These are phyloP conservation scores for Thalassophryne amazonica DNA, from an alignment of 2,797 vertebrate species.

Conservation along the genomic window DNA sequence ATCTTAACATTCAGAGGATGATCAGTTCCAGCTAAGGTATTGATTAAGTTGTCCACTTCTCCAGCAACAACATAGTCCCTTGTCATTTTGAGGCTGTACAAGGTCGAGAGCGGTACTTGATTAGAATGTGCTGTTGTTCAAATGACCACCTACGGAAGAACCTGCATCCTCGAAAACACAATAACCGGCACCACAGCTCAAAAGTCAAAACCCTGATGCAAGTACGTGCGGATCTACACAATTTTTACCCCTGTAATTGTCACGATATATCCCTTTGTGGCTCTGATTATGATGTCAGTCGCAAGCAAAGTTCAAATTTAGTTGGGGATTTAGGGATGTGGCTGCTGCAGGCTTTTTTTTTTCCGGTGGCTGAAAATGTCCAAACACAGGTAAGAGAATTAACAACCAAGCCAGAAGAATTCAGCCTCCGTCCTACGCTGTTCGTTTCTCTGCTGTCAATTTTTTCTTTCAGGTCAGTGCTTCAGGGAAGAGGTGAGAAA, in stretches of 20 bases:
- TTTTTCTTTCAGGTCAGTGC: constrained; percentile 78
- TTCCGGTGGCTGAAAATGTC: constrained; percentile 37
- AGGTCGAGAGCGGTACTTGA: constrained; percentile 31
- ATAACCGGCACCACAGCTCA: constrained; percentile 15
- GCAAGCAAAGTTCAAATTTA: constrained; percentile 50
- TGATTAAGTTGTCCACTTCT: constrained; percentile 75
- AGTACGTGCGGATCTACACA: not conserved
- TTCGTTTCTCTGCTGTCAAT: constrained; percentile 71
- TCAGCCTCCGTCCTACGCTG: constrained; percentile 57
- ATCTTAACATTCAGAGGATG: constrained; percentile 11
- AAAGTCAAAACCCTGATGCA: constrained; percentile 13
- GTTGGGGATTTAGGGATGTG: constrained; percentile 46
- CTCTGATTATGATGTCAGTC: constrained; percentile 19
- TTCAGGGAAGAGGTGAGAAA: constrained; percentile 65
- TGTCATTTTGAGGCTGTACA: constrained; percentile 35
- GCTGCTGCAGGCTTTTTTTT: constrained; percentile 17
- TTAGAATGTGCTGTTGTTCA: constrained; percentile 15
- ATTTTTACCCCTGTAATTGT: constrained; percentile 58
- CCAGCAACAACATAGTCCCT: constrained; percentile 54
- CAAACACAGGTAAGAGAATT: constrained; percentile 57
- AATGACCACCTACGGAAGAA: constrained; percentile 36
- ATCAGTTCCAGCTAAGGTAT: constrained; percentile 67
- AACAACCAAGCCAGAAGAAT: constrained; percentile 58
- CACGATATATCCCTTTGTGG: constrained; percentile 52
- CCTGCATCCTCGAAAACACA: constrained; percentile 38